A percentile compares a stretch with the other conserved stretches of the same genome.
Conservation (phyloP, 2,797 vertebrate species). For the Enteromius argenteus region DNA sequence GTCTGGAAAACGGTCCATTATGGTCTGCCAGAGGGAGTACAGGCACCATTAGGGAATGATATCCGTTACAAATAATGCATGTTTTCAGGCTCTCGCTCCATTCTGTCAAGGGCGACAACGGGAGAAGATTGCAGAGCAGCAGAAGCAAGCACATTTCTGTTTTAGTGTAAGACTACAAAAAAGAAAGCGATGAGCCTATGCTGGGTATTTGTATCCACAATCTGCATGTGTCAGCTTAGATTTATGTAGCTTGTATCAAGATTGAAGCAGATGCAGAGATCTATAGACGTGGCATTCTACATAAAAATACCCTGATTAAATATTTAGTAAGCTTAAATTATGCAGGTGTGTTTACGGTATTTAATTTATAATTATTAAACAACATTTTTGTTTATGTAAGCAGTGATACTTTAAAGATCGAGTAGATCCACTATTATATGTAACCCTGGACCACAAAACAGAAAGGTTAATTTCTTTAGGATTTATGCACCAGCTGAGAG, state of each 20-base stretch:
- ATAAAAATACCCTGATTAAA: not conserved
- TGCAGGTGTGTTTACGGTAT: not conserved
- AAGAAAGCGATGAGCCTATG: not conserved
- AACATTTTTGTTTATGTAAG: not conserved
- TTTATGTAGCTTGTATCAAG: not conserved
- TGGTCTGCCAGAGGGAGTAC: conserved; percentile 75
- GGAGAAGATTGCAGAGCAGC: conserved; percentile 56
- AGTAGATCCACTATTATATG: not conserved
- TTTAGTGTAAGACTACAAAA: conserved; percentile 15
- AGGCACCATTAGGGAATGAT: conserved; percentile 79
- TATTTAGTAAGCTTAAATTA: conserved; percentile 7
- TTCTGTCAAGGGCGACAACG: conserved; percentile 68
- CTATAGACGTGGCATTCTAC: not conserved
- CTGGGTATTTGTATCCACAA: not conserved
- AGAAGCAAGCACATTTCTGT: conserved; percentile 56
- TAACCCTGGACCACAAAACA: not conserved
- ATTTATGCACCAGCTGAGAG: no score
- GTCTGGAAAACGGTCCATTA: conserved; percentile 82
- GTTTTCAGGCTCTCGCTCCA: conserved; percentile 72
- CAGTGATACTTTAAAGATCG: not conserved
- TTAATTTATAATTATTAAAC: not conserved
- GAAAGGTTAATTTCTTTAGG: no score
- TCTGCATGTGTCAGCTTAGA: conserved; percentile 2
- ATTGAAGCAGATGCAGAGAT: not conserved
- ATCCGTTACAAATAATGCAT: conserved; percentile 85